phyloP scores from a whole-genome alignment of 2,888 invertebrate species.

The Acanthacorydalis orientalis region DNA sequence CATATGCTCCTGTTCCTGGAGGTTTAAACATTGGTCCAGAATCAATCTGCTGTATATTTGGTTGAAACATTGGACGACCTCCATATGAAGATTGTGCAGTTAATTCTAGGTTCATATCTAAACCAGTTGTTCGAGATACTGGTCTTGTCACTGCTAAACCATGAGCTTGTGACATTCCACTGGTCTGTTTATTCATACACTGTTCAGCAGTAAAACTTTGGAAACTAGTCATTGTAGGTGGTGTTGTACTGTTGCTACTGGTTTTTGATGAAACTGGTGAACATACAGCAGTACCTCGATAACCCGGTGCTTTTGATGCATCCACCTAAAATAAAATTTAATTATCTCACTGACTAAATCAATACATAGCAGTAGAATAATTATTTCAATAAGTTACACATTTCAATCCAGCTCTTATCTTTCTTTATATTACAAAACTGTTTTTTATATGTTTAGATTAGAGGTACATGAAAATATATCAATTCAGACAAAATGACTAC shows the following conservation, averaged over 20 bases:
- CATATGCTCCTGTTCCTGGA: constrained; percentile 11
- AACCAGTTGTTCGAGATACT: constrained; percentile 9
- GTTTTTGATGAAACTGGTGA: constrained; percentile 55
- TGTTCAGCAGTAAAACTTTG: constrained; percentile 5
- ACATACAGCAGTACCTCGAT: constrained; percentile 62
- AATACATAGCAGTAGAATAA: too few species aligned
- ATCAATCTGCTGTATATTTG: constrained; percentile 13
- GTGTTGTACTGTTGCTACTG: constrained; percentile 34
- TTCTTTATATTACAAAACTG: too few species aligned
- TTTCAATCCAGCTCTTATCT: too few species aligned
- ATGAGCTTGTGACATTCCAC: constrained; percentile 17
- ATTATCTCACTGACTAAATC: too few species aligned
- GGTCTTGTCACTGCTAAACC: constrained; percentile 23
- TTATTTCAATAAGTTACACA: too few species aligned
- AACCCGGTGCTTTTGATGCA: constrained; percentile 81
- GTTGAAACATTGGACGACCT: constrained; percentile 19
- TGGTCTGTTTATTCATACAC: constrained; percentile 17
- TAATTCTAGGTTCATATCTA: not conserved
- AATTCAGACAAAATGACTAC: too few species aligned
- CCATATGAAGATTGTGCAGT: not conserved
- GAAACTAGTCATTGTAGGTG: constrained; percentile 24
- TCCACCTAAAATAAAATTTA: constrained; percentile 41
- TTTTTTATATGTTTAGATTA: too few species aligned
- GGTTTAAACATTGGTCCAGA: not conserved
- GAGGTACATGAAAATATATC: too few species aligned